phyloP scores from a whole-genome alignment of 2,797 vertebrate species.

The Dallia pectoralis region DNA sequence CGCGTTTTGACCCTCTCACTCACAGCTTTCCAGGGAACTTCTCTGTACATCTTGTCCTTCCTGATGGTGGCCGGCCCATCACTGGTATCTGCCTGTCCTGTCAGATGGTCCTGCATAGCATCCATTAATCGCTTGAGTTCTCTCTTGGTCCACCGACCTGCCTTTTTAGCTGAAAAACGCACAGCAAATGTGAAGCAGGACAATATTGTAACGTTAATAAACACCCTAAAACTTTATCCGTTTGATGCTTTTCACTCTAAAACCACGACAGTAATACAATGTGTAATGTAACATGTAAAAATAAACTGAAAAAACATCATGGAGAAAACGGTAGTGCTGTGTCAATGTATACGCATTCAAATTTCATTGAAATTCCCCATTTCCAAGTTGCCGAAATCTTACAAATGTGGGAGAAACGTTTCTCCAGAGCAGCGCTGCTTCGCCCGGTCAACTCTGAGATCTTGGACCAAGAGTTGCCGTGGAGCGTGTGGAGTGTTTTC shows the following conservation, averaged over 20 bases:
- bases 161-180: slow-evolving; percentile 33
- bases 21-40: slow-evolving; percentile 66
- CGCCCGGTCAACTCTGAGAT: slow-evolving; percentile 66
- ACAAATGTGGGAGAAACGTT: slow-evolving; percentile 59
- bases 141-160: slow-evolving; percentile 48
- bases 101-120: slow-evolving; percentile 49
- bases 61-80: slow-evolving; percentile 24
- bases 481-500: not conserved
- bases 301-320: no score
- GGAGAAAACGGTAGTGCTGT: no score
- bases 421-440: slow-evolving; percentile 59
- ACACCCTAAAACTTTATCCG: no score
- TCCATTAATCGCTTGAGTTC: slow-evolving; percentile 53
- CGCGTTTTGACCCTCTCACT: no score
- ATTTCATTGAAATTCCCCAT: no score
- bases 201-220: no score
- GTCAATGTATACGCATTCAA: no score
- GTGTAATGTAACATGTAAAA: no score
- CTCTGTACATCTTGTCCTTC: slow-evolving; percentile 54
- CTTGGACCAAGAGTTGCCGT: slow-evolving; percentile 69
- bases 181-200: not conserved
- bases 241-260: no score
- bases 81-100: slow-evolving; percentile 10
- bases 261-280: no score
- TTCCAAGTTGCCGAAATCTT: slow-evolving; percentile 1